Evolutionary conservation across 2,113 vertebrate species (phyloP).

Genomic region (Benitochromis conjunctus): DNA sequence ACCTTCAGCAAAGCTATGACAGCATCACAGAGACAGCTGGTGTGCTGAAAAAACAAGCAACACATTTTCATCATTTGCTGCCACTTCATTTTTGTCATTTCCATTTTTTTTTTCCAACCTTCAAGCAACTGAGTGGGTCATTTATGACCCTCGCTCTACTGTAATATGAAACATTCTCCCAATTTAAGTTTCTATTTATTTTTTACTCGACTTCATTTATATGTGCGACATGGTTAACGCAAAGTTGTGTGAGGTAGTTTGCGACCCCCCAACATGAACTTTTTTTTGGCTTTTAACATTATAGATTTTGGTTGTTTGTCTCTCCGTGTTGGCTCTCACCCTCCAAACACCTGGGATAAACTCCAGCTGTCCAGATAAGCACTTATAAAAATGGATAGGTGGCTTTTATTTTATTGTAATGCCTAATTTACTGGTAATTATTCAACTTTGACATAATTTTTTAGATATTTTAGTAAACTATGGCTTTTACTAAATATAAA

Average conservation of each 20-base stretch:
- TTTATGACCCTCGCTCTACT: not conserved
- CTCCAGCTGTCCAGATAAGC: too few relatives aligned
- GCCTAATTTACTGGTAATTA: too few relatives aligned
- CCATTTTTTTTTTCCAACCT: fast-evolving
- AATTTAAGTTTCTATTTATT: not conserved
- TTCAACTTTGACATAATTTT: too few relatives aligned
- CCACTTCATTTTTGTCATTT: not conserved
- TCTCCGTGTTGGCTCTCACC: not conserved
- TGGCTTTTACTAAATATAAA: too few relatives aligned
- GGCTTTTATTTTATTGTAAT: too few relatives aligned
- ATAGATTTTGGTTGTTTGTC: not conserved
- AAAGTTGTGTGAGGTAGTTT: not conserved
- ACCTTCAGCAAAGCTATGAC: slow-evolving; percentile 94
- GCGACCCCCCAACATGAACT: not conserved
- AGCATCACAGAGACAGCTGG: slow-evolving; percentile 89
- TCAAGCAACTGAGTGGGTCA: not conserved
- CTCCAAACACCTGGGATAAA: too few relatives aligned
- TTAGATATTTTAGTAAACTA: too few relatives aligned
- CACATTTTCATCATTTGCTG: not conserved
- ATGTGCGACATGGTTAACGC: not conserved
- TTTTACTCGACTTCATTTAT: not conserved
- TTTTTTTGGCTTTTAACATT: not conserved
- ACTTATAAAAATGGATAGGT: too few relatives aligned
- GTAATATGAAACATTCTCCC: not conserved
- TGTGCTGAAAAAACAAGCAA: slow-evolving; percentile 78